Base-by-base conservation (phyloP, 2,888 invertebrate genomes). In the Trichopoda pennipes region DNA sequence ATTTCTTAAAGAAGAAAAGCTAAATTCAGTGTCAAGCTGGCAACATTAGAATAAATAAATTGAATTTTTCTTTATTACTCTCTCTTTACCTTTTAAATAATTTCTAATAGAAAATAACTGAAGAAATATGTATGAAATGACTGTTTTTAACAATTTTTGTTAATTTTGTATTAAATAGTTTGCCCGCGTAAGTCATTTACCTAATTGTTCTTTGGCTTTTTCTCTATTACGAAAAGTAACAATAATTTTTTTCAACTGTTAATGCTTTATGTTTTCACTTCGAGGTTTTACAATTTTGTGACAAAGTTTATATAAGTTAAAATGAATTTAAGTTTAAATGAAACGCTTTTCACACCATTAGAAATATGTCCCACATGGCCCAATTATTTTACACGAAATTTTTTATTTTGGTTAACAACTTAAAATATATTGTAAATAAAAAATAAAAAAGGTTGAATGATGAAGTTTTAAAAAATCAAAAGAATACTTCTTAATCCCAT, bases 251-350 rank as follows among this genome's bases (percentile, higher is more conserved):
- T 38, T 12, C 4, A 38, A 38, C 10, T 38, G 10, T 38, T 38
- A 38, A 12, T 38, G 12, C 38, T 8, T n/a, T n/a, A n/a, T n/a
- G n/a, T n/a, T n/a, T n/a, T n/a, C 7, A 23, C 42, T 42, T 42
- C 4, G 17, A 55, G 10, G 42, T 23, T 6, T 16, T 10, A 64
- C 12, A 38, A 19, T 6, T n/a, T 19, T 16, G 12, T 35, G 10
- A 38, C 17, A 17, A 14, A 42, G 51, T 60, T 49, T 60, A 38
- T 38, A 35, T 60, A 47, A 51, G 51, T 51, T 60, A 17, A 51
- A 51, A 60, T 42, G 14, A 42, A 51, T 51, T 72, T 60, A 17
- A n/a, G 17, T 17, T 38, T 1, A 28, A 42, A 60, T 60, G 17
- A 16, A 53, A n/a, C 12, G 38, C n/a, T 49, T 47, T 21, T 2